Evolutionary conservation across 2,113 vertebrate genomes (phyloP).

Genomic region (Salvelinus alpinus): DNA sequence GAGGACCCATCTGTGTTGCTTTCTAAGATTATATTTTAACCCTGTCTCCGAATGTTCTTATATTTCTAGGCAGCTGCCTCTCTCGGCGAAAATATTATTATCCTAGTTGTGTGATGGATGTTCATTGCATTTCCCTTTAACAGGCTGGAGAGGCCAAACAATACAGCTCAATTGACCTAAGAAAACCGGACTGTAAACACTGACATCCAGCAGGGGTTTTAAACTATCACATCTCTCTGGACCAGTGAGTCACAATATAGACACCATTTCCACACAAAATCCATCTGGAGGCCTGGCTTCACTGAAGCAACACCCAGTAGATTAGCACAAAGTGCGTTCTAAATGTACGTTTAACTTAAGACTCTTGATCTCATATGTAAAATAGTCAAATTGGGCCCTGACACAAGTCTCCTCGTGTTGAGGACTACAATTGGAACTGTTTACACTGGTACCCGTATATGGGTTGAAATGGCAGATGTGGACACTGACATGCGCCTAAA

Average conservation of each 20-base stretch:
- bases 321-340: background rate
- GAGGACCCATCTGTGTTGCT: background rate
- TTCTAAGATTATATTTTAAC: background rate
- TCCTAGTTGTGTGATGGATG: constrained; percentile 30
- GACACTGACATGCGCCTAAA: too few relatives aligned
- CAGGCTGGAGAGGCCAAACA: constrained; percentile 31
- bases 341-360: background rate
- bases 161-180: constrained; percentile 26
- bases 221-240: constrained; percentile 1
- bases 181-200: constrained; percentile 33
- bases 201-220: constrained; percentile 13
- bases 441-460: too few relatives aligned
- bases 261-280: constrained; percentile 22
- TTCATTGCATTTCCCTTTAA: constrained; percentile 25
- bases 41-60: too few relatives aligned
- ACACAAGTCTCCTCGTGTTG: too few relatives aligned
- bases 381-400: too few relatives aligned
- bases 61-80: background rate
- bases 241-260: constrained; percentile 38
- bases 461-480: too few relatives aligned
- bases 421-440: too few relatives aligned
- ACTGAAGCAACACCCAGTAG: constrained; percentile 12
- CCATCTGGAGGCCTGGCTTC: constrained; percentile 1
- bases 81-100: background rate
- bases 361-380: too few relatives aligned